Percentiles rank a stretch among this genome's conserved stretches.
Conservation (phyloP, 2,797 vertebrate genomes). For the Rallus crepitans region DNA sequence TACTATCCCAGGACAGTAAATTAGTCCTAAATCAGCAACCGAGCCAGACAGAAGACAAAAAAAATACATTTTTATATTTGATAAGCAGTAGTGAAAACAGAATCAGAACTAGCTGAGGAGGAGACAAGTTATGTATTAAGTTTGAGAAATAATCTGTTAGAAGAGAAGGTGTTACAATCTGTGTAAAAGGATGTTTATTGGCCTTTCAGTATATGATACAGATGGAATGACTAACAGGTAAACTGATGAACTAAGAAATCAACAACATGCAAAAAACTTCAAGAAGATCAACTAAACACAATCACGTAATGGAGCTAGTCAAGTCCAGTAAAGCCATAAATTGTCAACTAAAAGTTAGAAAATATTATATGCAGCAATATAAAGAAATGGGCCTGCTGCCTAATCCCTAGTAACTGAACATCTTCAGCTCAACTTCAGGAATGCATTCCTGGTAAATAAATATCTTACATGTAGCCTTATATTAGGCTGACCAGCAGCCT, state of each 20-base stretch:
- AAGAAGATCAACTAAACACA: neutral
- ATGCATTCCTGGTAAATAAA: neutral
- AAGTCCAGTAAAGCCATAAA: neutral
- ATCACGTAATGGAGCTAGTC: neutral
- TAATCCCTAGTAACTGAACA: neutral
- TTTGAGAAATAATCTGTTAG: neutral
- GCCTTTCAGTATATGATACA: neutral
- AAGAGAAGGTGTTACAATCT: neutral
- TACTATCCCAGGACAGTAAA: neutral
- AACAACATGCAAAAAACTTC: neutral
- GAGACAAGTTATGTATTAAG: neutral
- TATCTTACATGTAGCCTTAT: neutral
- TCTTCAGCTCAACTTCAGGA: neutral
- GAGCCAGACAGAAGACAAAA: neutral
- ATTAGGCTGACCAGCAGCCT: neutral
- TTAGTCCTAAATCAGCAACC: neutral
- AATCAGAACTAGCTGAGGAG: neutral
- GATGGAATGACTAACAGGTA: neutral
- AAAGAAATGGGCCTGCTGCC: neutral
- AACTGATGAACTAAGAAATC: neutral
- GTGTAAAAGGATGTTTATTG: neutral
- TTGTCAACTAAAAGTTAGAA: neutral
- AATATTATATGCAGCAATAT: neutral
- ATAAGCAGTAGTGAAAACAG: neutral
- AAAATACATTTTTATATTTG: rapidly evolving